These are phyloP conservation scores for Caenorhabditis japonica DNA, from an alignment of 2,888 invertebrate genomes.

Conservation along the genomic window DNA sequence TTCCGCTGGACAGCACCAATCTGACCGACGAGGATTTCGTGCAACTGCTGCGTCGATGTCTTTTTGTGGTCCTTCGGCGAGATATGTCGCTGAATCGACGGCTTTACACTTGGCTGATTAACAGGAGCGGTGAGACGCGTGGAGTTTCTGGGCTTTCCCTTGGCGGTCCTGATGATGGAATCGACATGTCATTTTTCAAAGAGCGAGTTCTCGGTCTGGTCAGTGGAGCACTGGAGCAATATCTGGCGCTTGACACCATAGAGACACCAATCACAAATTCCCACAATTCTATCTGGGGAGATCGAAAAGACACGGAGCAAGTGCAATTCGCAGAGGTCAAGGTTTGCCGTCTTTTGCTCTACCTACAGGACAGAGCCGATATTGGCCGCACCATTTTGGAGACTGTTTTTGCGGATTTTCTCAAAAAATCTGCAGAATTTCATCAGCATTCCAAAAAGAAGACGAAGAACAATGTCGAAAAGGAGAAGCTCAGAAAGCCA, in stretches of 20 bases:
- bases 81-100: slow-evolving; percentile 91
- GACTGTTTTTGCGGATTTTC: slow-evolving; percentile 85
- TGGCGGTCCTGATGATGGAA: slow-evolving; percentile 54
- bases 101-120: slow-evolving; percentile 86
- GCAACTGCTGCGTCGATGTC: slow-evolving; percentile 72
- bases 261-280: slow-evolving; percentile 61
- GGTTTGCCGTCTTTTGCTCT: slow-evolving; percentile 85
- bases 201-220: slow-evolving; percentile 57
- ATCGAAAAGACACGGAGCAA: slow-evolving; percentile 62
- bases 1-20: slow-evolving; percentile 86
- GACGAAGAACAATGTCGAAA: slow-evolving; percentile 52
- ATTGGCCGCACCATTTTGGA: slow-evolving; percentile 87
- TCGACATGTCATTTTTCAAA: slow-evolving; percentile 61
- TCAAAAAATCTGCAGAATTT: slow-evolving; percentile 78
- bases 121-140: slow-evolving; percentile 60
- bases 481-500: slow-evolving; percentile 76
- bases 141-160: slow-evolving; percentile 40
- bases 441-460: slow-evolving; percentile 78
- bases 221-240: slow-evolving; percentile 56
- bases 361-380: slow-evolving; percentile 88
- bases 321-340: slow-evolving; percentile 77
- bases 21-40: slow-evolving; percentile 69
- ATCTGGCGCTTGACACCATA: slow-evolving; percentile 64
- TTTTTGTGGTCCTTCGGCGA: slow-evolving; percentile 84
- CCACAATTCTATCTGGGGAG: slow-evolving; percentile 43